Percentiles rank a stretch among this genome's conserved stretches.
Evolutionary conservation across 2,113 vertebrate species (phyloP).

Genomic region (Eira barbara): DNA sequence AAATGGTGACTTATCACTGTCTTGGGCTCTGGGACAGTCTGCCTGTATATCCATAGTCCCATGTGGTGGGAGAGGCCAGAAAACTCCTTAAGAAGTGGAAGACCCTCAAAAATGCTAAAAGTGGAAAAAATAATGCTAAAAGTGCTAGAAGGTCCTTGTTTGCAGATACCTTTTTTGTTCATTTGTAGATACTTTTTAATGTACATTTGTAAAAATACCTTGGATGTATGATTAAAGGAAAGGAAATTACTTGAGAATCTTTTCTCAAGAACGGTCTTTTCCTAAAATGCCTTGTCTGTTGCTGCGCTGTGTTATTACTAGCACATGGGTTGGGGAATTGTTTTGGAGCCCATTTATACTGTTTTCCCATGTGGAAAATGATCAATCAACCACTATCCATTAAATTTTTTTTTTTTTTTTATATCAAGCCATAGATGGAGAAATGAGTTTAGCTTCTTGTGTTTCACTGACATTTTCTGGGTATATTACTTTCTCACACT

Average conservation of each 20-base stretch:
- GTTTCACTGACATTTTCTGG: not conserved
- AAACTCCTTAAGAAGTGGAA: not conserved
- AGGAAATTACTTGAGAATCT: constrained; percentile 4
- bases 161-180: constrained; percentile 20
- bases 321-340: not conserved
- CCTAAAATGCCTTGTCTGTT: not conserved
- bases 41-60: not conserved
- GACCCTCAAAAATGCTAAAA: not conserved
- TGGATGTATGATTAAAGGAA: not conserved
- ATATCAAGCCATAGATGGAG: constrained; percentile 31
- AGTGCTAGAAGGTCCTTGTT: not conserved
- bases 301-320: not conserved
- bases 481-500: constrained; percentile 41
- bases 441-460: constrained; percentile 62
- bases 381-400: constrained; percentile 12
- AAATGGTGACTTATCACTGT: not conserved
- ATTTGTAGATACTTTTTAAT: not conserved
- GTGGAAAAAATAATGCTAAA: not conserved
- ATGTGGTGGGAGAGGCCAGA: not conserved
- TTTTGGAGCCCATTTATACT: not conserved
- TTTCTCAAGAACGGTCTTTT: constrained; percentile 24
- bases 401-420: constrained; percentile 9
- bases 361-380: not conserved
- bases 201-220: not conserved
- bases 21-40: not conserved